phyloP scores from a whole-genome alignment of 1,140 invertebrate species.

The Hylaeus anthracinus region DNA sequence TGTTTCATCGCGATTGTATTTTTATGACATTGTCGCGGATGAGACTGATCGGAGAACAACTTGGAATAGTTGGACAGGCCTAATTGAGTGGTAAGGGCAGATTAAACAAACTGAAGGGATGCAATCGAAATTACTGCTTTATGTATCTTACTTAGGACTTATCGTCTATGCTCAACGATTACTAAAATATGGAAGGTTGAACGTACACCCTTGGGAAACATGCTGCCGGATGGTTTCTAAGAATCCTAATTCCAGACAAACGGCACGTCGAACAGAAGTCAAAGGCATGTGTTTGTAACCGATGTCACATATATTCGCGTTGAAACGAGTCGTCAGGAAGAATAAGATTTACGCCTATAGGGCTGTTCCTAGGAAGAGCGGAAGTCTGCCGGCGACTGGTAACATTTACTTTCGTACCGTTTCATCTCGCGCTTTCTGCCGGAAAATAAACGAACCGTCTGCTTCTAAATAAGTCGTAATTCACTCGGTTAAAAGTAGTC shows the following conservation, averaged over 20 bases:
- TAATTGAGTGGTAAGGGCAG: no score
- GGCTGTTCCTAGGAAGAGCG: conserved; percentile 43
- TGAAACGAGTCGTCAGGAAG: conserved; percentile 5
- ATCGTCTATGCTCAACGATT: no score
- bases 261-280: neutral
- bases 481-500: conserved; percentile 59
- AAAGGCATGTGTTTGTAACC: neutral
- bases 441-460: conserved; percentile 41
- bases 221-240: neutral
- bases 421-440: conserved; percentile 11
- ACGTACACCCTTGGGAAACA: no score
- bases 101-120: no score
- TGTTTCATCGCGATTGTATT: no score
- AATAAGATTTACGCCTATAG: neutral
- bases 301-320: conserved; percentile 22
- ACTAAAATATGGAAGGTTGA: no score
- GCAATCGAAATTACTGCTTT: no score
- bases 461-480: conserved; percentile 58
- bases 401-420: conserved; percentile 45
- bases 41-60: no score
- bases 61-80: no score
- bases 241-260: conserved; percentile 4
- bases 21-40: no score
- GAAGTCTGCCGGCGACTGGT: conserved; percentile 40
- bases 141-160: no score